Evolutionary conservation across 2,797 vertebrate species (phyloP).

Genomic region (Pagetopsis macropterus): DNA sequence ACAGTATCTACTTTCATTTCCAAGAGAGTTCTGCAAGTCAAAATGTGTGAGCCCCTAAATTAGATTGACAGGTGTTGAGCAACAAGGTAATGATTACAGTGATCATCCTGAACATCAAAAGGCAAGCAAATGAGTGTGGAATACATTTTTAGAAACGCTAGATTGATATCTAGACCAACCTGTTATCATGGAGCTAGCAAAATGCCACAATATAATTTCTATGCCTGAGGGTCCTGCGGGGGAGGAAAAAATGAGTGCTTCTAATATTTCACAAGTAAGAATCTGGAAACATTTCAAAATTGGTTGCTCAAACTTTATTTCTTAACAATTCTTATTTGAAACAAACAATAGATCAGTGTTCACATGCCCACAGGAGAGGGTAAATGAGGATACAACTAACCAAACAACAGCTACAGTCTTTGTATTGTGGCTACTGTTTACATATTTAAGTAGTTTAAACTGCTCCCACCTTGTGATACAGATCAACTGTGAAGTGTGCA

Average conservation of each 20-base stretch:
- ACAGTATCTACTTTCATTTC: conserved; percentile 31
- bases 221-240: conserved; percentile 57
- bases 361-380: conserved; percentile 48
- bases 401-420: conserved; percentile 34
- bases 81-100: conserved; percentile 64
- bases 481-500: conserved; percentile 29
- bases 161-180: conserved; percentile 63
- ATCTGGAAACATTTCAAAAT: conserved; percentile 55
- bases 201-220: conserved; percentile 70
- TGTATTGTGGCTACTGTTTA: conserved; percentile 58
- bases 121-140: conserved; percentile 42
- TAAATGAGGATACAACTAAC: conserved; percentile 59
- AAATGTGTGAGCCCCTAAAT: conserved; percentile 50
- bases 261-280: conserved; percentile 51
- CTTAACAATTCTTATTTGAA: conserved; percentile 59
- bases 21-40: conserved; percentile 66
- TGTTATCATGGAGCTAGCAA: conserved; percentile 58
- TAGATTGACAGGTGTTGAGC: conserved; percentile 64
- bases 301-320: conserved; percentile 54
- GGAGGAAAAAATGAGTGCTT: conserved; percentile 21
- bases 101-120: conserved; percentile 65
- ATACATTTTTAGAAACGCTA: conserved; percentile 52
- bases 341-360: conserved; percentile 60
- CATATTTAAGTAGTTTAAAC: conserved; percentile 35
- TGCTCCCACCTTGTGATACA: conserved; percentile 25